Evolutionary conservation across 2,888 invertebrate genomes (phyloP).

Genomic region (Liposcelis brunnea): DNA sequence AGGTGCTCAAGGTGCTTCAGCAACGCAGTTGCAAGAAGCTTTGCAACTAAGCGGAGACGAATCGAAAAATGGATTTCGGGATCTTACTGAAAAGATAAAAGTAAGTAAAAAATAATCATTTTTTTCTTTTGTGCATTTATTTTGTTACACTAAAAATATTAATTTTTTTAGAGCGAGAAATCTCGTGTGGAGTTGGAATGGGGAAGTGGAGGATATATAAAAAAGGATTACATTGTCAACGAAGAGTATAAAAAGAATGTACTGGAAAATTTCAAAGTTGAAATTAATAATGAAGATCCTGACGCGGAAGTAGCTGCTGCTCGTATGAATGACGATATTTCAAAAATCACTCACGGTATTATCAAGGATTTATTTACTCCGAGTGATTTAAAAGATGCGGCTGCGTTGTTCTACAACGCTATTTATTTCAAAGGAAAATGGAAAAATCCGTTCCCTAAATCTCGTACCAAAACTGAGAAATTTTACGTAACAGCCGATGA

Average conservation of each 20-base stretch:
- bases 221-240: constrained; percentile 33
- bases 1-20: constrained; percentile 47
- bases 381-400: background rate
- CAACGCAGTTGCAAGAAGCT: constrained; percentile 37
- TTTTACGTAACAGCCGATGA: constrained; percentile 34
- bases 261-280: constrained; percentile 42
- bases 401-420: constrained; percentile 32
- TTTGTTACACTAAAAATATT: background rate
- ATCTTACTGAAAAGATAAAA: constrained; percentile 34
- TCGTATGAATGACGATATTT: no score
- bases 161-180: constrained; percentile 13
- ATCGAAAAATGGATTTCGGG: constrained; percentile 33
- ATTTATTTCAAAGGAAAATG: constrained; percentile 69
- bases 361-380: no score
- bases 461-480: constrained; percentile 34
- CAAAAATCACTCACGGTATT: no score
- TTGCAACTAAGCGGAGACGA: constrained; percentile 31
- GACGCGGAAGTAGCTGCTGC: no score
- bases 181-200: constrained; percentile 39
- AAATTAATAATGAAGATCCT: no score
- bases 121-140: background rate
- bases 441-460: constrained; percentile 47
- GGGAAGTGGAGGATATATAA: constrained; percentile 47
- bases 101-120: constrained; percentile 21
- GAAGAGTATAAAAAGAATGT: constrained; percentile 45